Base-by-base conservation (phyloP, 1,140 invertebrate species). In the Copidosoma floridanum region DNA sequence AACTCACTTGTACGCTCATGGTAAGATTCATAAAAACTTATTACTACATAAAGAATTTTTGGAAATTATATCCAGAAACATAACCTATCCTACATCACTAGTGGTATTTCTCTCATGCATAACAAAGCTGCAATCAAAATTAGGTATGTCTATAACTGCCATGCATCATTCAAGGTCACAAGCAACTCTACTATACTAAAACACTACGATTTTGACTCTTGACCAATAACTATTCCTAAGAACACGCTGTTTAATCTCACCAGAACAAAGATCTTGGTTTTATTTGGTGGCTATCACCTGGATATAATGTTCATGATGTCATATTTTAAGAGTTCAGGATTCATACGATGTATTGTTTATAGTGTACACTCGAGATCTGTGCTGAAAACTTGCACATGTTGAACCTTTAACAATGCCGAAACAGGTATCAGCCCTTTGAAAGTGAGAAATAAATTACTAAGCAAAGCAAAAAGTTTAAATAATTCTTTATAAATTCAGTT, bases 321-420 rank as follows among this genome's bases (percentile, higher is more conserved):
- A 72, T 65, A 72, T 78, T 61, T 78, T 80, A 73, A 61, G 73
- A 60, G 76, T 72, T 61, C 75, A 71, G 65, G 75, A 71, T 16
- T 63, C 77, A 14, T 67, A 77, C 65, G 71, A 76, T 68, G 27
- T 74, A 37, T 68, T 73, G 1, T 61, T 57, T 21, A 63, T 41
- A 64, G 24, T 75, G 52, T 78, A 74, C 71, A 71, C 78, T 6
- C 2, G 47, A 24, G 71, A 69, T 20, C n/a, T n/a, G n/a, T n/a
- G n/a, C n/a, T n/a, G n/a, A n/a, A n/a, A n/a, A n/a, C n/a, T n/a
- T n/a, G n/a, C n/a, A n/a, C n/a, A n/a, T n/a, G n/a, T n/a, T n/a
- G n/a, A n/a, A n/a, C n/a, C n/a, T n/a, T n/a, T n/a, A n/a, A n/a
- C n/a, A n/a, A n/a, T n/a, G n/a, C n/a, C n/a, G n/a, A n/a, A n/a